These are phyloP conservation scores for Drymodes brunneopygia DNA, from an alignment of 2,113 vertebrate species.

Conservation along the genomic window DNA sequence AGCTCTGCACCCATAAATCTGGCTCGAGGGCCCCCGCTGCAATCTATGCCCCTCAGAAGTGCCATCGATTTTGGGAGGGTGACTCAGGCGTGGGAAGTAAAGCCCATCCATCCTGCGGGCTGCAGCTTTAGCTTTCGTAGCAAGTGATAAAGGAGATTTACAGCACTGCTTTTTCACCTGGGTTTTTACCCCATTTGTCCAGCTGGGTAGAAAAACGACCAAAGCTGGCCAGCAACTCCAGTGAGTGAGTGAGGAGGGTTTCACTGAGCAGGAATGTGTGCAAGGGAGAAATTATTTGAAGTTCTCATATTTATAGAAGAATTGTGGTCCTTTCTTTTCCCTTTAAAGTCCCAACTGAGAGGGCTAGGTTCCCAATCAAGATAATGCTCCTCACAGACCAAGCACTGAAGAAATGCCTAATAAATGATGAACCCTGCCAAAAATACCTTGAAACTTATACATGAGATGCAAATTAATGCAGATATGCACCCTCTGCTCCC, in stretches of 20 bases:
- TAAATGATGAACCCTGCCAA: background rate
- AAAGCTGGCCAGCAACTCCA: background rate
- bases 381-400: background rate
- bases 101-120: background rate
- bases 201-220: conserved; percentile 29
- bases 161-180: conserved; percentile 24
- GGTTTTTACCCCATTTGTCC: conserved; percentile 46
- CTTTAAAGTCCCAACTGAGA: background rate
- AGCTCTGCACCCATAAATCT: background rate
- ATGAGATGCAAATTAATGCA: background rate
- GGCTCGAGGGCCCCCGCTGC: background rate
- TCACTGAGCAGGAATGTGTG: background rate
- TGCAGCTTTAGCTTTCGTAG: conserved; percentile 22
- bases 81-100: background rate
- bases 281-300: background rate
- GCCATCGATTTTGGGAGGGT: conserved; percentile 3
- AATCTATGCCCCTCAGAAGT: background rate
- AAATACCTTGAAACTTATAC: background rate
- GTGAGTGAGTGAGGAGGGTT: background rate
- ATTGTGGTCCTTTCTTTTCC: background rate
- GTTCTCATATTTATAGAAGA: background rate
- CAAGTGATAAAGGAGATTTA: conserved; percentile 38
- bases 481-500: background rate
- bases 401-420: background rate
- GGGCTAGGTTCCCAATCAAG: background rate